Percentiles rank a stretch among this genome's conserved stretches.
These are phyloP conservation scores for Eristalis intricaria DNA, from an alignment of 2,888 invertebrate genomes.

Conservation along the genomic window DNA sequence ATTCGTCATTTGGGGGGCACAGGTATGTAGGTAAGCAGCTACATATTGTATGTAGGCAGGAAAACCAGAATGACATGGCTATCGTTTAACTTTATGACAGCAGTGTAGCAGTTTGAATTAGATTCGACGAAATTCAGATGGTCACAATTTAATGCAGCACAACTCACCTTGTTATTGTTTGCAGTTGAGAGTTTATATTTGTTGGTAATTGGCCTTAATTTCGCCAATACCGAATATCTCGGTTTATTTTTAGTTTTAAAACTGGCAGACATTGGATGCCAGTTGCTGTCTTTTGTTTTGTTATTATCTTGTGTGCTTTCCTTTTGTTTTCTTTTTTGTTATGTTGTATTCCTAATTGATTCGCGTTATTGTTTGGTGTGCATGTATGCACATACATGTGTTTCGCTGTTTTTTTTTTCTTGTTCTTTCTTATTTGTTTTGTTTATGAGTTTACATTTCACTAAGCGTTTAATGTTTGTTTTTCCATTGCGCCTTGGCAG, in stretches of 20 bases:
- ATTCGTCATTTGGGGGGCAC: neutral
- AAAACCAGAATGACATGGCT: neutral
- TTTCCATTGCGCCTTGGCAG: slow-evolving; percentile 58
- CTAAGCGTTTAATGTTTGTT: slow-evolving; percentile 60
- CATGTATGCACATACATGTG: neutral
- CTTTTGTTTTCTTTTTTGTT: neutral
- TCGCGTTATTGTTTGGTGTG: neutral
- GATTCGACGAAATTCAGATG: neutral
- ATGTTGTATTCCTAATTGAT: neutral
- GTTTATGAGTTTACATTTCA: slow-evolving; percentile 54
- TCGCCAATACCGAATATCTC: slow-evolving; percentile 69
- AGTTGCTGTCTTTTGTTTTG: slow-evolving; percentile 37
- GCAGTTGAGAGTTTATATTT: slow-evolving; percentile 63
- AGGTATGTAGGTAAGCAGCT: neutral
- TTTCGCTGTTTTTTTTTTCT: neutral
- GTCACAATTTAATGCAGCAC: neutral
- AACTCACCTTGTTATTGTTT: slow-evolving; percentile 61
- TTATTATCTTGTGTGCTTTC: neutral
- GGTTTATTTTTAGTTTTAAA: slow-evolving; percentile 69
- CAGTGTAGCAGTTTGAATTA: neutral
- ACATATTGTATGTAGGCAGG: neutral
- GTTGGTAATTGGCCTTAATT: slow-evolving; percentile 66
- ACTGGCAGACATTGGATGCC: slow-evolving; percentile 70
- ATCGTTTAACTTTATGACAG: neutral
- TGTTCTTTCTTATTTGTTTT: slow-evolving; percentile 30